phyloP scores from a whole-genome alignment of 2,797 vertebrate species.

The Takifugu ocellatus region DNA sequence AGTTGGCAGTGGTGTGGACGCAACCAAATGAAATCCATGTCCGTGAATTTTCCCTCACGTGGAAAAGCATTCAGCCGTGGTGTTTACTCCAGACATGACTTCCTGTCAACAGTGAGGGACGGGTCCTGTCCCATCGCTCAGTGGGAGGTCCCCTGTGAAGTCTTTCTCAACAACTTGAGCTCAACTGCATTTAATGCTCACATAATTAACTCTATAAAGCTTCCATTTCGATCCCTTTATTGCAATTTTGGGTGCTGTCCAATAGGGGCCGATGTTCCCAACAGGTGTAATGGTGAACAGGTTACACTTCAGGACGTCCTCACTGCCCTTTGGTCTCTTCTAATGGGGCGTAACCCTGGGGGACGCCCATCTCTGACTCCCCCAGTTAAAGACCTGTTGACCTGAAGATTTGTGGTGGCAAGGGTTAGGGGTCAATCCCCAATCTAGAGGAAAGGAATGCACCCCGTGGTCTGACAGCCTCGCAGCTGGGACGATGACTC shows the following conservation, averaged over 20 bases:
- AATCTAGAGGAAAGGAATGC: slow-evolving; percentile 71
- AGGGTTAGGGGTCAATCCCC: slow-evolving; percentile 60
- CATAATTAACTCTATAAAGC: too few relatives aligned
- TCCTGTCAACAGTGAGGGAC: too few relatives aligned
- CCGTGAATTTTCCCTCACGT: too few relatives aligned
- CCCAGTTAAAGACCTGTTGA: slow-evolving; percentile 44
- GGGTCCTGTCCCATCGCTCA: too few relatives aligned
- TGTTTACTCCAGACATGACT: too few relatives aligned
- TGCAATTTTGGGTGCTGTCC: not conserved
- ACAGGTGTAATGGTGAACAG: slow-evolving; percentile 7
- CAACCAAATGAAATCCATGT: too few relatives aligned
- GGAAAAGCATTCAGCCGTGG: too few relatives aligned
- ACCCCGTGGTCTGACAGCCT: slow-evolving; percentile 46
- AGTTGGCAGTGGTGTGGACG: too few relatives aligned
- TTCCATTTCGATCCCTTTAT: not conserved
- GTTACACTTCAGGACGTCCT: slow-evolving; percentile 32
- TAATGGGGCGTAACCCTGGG: slow-evolving; percentile 40
- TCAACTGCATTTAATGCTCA: too few relatives aligned
- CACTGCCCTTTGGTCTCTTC: slow-evolving; percentile 32
- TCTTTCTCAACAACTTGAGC: too few relatives aligned
- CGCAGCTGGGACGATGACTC: slow-evolving; percentile 70
- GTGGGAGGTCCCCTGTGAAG: too few relatives aligned
- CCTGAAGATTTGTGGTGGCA: slow-evolving; percentile 63
- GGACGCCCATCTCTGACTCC: slow-evolving; percentile 44
- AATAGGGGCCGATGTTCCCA: slow-evolving; percentile 9